Conservation (phyloP, 2,888 invertebrate genomes). For the Myopa tessellatipennis region DNA sequence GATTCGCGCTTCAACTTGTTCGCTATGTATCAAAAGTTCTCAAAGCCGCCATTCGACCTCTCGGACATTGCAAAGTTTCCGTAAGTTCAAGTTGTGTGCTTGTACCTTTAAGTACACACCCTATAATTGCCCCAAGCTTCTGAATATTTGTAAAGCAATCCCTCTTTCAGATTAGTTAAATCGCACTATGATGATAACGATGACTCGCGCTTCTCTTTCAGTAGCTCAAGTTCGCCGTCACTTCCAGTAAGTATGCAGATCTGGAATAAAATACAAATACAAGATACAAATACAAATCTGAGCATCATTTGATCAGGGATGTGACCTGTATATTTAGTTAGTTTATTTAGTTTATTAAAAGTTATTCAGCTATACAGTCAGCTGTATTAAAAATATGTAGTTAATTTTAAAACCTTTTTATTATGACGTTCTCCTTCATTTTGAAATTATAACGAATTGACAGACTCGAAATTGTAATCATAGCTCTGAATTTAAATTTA, state of each 20-base stretch:
- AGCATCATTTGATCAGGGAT: too few relatives aligned
- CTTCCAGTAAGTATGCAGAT: conserved; percentile 70
- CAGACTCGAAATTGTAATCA: too few relatives aligned
- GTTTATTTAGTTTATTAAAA: too few relatives aligned
- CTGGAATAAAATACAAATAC: too few relatives aligned
- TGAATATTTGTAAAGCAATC: not conserved
- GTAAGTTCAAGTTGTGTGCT: conserved; percentile 54
- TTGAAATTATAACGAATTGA: too few relatives aligned
- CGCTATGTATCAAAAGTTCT: conserved; percentile 68
- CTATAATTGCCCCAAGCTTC: not conserved
- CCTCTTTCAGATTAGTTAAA: conserved; percentile 55
- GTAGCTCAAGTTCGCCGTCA: conserved; percentile 77
- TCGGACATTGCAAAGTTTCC: conserved; percentile 66
- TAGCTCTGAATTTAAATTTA: too few relatives aligned
- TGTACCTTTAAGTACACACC: not conserved
- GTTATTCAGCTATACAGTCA: too few relatives aligned
- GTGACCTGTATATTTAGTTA: too few relatives aligned
- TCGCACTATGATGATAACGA: conserved; percentile 67
- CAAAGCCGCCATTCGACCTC: conserved; percentile 66
- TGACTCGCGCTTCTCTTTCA: conserved; percentile 79
- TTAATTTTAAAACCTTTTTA: not conserved
- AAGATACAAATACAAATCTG: too few relatives aligned
- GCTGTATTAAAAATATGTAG: too few relatives aligned
- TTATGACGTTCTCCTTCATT: too few relatives aligned
- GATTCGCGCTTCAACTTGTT: conserved; percentile 66